Evolutionary conservation across 2,797 vertebrate genomes (phyloP).

Genomic region (Squalus acanthias): DNA sequence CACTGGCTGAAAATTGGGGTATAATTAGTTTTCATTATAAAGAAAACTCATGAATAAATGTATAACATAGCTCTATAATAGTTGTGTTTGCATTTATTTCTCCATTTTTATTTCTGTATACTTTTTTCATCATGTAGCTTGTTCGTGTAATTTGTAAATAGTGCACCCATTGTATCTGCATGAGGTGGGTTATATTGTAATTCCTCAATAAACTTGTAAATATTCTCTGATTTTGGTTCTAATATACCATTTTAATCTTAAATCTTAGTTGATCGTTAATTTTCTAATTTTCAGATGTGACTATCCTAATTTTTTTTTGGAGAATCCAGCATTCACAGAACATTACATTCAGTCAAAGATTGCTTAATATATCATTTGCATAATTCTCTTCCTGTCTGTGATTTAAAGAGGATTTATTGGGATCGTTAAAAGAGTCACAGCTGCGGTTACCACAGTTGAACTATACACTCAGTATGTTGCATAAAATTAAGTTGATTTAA

Average conservation of each 20-base stretch:
- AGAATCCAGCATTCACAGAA: slow-evolving; percentile 27
- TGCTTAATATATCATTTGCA: slow-evolving; percentile 58
- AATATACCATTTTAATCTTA: slow-evolving; percentile 16
- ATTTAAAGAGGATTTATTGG: slow-evolving; percentile 70
- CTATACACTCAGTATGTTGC: slow-evolving; percentile 54
- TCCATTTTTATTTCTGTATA: slow-evolving; percentile 39
- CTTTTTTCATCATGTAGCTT: slow-evolving; percentile 41
- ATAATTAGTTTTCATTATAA: slow-evolving; percentile 43
- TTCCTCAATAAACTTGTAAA: slow-evolving; percentile 35
- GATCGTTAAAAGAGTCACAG: slow-evolving; percentile 64
- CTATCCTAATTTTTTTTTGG: slow-evolving; percentile 3
- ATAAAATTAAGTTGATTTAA: slow-evolving; percentile 56
- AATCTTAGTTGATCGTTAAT: slow-evolving; percentile 14
- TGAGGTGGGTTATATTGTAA: not conserved
- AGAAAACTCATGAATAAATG: slow-evolving; percentile 46
- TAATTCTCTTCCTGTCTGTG: slow-evolving; percentile 63
- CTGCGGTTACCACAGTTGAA: slow-evolving; percentile 60
- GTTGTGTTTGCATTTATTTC: slow-evolving; percentile 35
- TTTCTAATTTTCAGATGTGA: slow-evolving; percentile 21
- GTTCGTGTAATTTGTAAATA: slow-evolving; percentile 28
- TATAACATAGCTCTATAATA: slow-evolving; percentile 39
- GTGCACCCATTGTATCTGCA: not conserved
- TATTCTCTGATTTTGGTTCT: slow-evolving; percentile 1
- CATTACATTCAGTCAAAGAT: slow-evolving; percentile 34
- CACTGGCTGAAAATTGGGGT: not conserved